Evolutionary conservation across 1,140 invertebrate genomes (phyloP).

Genomic region (Leucophenga varia): DNA sequence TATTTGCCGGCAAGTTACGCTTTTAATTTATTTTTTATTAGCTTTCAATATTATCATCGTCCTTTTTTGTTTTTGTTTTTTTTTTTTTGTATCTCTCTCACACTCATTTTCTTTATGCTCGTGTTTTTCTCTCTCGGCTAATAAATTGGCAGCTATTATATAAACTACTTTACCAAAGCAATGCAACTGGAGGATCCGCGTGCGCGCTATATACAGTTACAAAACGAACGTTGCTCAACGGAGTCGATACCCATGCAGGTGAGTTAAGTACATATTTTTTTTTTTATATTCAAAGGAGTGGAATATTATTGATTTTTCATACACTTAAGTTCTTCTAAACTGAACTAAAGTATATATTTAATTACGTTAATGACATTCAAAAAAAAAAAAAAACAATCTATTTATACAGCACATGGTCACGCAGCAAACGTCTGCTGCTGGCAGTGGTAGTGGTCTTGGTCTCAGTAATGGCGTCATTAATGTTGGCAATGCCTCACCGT

Average conservation of each 20-base stretch:
- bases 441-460: no score
- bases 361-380: slow-evolving; percentile 12
- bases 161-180: slow-evolving; percentile 72
- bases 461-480: no score
- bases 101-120: neutral
- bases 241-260: slow-evolving; percentile 64
- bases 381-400: no score
- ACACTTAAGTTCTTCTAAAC: no score
- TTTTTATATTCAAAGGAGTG: no score
- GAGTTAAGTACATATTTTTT: no score
- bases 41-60: neutral
- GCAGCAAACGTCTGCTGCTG: no score
- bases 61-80: no score
- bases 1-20: slow-evolving; percentile 15
- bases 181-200: slow-evolving; percentile 72
- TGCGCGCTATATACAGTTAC: slow-evolving; percentile 61
- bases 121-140: slow-evolving; percentile 1
- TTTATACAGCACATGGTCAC: slow-evolving; percentile 30
- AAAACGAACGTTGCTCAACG: slow-evolving; percentile 57
- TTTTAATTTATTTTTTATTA: slow-evolving; percentile 32
- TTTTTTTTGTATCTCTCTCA: slow-evolving; percentile 4
- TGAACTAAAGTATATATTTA: neutral
- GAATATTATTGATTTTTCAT: slow-evolving; percentile 4
- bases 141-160: slow-evolving; percentile 69
- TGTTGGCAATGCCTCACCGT: slow-evolving; percentile 51